Evolutionary conservation across 1,140 invertebrate species (phyloP), one percentile per base, ranked within the genome.

Genomic region (Diabrotica undecimpunctata): DNA sequence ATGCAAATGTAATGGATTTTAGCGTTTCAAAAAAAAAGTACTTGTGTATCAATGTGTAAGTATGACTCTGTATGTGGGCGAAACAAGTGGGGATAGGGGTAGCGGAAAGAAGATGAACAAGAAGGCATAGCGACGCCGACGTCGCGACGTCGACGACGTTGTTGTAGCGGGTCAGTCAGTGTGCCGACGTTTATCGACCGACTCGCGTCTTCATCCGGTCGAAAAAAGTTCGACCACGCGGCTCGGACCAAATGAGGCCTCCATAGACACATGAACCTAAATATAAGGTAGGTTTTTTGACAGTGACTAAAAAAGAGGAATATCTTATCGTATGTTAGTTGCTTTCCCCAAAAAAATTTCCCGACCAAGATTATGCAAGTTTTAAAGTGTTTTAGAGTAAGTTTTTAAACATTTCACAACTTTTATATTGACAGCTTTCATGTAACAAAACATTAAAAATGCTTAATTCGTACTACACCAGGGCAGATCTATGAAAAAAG

Each of bases 251-350:
- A 73, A 76, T 76, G 75, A 69, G 70, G 74, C 75, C 75, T 68
- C 71, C 73, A 67, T 76, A 73, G 65, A 75, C 74, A 73, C 74
- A 76, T 76, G 75, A 75, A 72, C 73, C 57, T 69, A 61, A 72
- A 65, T 63, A 60, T 41, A 70, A 74, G 74, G 74, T 76, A 76
- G 65, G 65, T 13, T 54, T 54, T 9, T 12, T 51, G 46, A 51
- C 25, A 25, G 25, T 25, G 25, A 25, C 25, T 25, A 25, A 25
- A 25, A 25, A 25, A 2, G 25, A 25, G 25, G 25, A 25, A 25
- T 25, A 25, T 25, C 25, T 4, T 25, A 25, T 25, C n/a, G n/a
- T n/a, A n/a, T n/a, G n/a, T n/a, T n/a, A n/a, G n/a, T n/a, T n/a
- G n/a, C n/a, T n/a, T 25, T 4, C 25, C 25, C 25, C 25, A 25